These are phyloP conservation scores for Drosophila demipolita DNA, from an alignment of 2,888 invertebrate species.

Conservation along the genomic window DNA sequence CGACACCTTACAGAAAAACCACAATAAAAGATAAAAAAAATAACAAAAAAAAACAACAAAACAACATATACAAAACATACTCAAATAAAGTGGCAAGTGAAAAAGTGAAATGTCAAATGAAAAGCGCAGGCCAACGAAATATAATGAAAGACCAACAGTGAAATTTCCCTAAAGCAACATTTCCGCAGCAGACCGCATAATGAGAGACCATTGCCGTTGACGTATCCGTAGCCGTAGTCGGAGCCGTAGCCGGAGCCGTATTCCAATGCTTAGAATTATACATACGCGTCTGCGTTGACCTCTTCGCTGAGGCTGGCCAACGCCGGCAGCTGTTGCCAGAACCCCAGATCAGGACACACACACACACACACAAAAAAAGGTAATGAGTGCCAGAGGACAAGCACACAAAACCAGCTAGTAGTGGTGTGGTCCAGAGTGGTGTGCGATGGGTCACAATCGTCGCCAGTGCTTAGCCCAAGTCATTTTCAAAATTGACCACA, in stretches of 20 bases:
- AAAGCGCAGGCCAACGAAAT: conserved; percentile 59
- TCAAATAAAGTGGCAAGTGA: conserved; percentile 34
- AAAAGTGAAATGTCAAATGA: conserved; percentile 72
- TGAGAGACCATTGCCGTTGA: conserved; percentile 59
- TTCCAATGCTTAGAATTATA: conserved; percentile 57
- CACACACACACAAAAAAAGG: conserved; percentile 48
- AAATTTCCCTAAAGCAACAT: conserved; percentile 78
- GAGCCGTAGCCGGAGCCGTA: neutral
- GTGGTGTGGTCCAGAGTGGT: neutral
- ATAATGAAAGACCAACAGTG: conserved; percentile 71
- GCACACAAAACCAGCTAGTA: conserved; percentile 55
- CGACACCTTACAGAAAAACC: conserved; percentile 67
- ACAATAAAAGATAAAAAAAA: conserved; percentile 33
- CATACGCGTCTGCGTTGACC: conserved; percentile 65
- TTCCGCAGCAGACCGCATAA: conserved; percentile 84
- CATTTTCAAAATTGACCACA: conserved; percentile 81
- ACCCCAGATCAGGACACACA: conserved; percentile 18
- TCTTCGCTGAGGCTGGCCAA: conserved; percentile 34
- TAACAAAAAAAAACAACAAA: neutral
- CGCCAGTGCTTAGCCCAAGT: conserved; percentile 77
- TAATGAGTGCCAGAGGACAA: conserved; percentile 81
- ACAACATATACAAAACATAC: neutral
- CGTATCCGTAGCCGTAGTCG: neutral
- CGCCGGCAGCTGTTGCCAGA: conserved; percentile 42
- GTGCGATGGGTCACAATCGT: conserved; percentile 65